These are phyloP conservation scores for Bujurquina vittata DNA, from an alignment of 2,113 vertebrate genomes.

Conservation along the genomic window DNA sequence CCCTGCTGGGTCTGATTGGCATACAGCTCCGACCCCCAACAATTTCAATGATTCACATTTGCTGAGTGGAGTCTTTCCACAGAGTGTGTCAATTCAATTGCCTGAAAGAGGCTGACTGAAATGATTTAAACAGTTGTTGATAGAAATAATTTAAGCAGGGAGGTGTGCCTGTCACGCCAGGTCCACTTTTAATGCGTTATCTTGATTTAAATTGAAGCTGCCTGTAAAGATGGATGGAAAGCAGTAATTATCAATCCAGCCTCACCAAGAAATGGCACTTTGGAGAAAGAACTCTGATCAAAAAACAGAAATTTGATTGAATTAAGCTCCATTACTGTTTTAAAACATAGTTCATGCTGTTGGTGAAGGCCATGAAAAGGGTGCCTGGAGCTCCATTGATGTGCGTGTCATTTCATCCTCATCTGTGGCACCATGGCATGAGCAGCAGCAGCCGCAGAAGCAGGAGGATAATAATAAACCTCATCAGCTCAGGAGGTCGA, in stretches of 20 bases:
- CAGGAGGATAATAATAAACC: slow-evolving; percentile 47
- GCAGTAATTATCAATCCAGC: slow-evolving; percentile 32
- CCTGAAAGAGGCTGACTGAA: slow-evolving; percentile 36
- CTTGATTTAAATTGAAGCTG: slow-evolving; percentile 49
- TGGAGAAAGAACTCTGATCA: slow-evolving; percentile 1
- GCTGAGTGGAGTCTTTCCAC: slow-evolving; percentile 54
- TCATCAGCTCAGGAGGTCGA: slow-evolving; percentile 51
- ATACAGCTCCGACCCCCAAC: slow-evolving; percentile 2
- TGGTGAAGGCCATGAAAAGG: background rate
- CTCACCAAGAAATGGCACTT: background rate
- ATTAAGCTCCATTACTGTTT: background rate
- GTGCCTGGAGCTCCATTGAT: slow-evolving; percentile 25
- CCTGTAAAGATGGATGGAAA: slow-evolving; percentile 45
- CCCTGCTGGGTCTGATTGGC: slow-evolving; percentile 32
- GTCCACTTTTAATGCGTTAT: slow-evolving; percentile 54
- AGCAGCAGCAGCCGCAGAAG: slow-evolving; percentile 13
- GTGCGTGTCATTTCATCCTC: slow-evolving; percentile 27
- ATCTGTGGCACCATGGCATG: slow-evolving; percentile 22
- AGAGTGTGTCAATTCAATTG: slow-evolving; percentile 46
- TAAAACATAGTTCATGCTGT: background rate
- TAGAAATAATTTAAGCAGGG: slow-evolving; percentile 50
- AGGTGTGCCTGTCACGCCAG: slow-evolving; percentile 37
- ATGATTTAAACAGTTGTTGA: slow-evolving; percentile 63
- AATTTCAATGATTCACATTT: slow-evolving; percentile 51
- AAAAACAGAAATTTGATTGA: background rate